These are phyloP conservation scores for Anolis apletophallus DNA, from an alignment of 2,797 vertebrate species.

Conservation along the genomic window DNA sequence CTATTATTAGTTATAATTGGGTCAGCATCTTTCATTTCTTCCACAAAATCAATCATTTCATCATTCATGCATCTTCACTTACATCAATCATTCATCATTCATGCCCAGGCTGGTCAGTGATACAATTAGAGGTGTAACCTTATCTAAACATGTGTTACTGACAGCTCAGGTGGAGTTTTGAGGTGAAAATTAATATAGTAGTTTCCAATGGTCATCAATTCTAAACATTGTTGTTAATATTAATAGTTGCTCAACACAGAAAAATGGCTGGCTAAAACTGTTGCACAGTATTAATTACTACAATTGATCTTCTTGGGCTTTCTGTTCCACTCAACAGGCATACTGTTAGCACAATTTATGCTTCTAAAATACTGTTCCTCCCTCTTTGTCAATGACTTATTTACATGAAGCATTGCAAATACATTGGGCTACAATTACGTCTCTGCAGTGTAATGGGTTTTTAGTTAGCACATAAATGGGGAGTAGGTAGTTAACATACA, in stretches of 20 bases:
- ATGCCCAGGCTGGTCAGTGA: background rate
- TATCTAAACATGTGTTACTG: background rate
- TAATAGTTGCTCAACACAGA: background rate
- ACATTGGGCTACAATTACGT: slow-evolving; percentile 5
- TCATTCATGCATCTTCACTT: background rate
- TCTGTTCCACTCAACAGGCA: slow-evolving; percentile 11
- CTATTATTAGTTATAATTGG: too few species aligned
- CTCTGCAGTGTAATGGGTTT: slow-evolving; percentile 6
- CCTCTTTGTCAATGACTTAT: slow-evolving; percentile 35
- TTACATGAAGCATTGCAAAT: slow-evolving; percentile 33
- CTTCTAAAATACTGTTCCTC: slow-evolving; percentile 15
- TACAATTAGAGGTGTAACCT: background rate
- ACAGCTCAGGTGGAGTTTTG: background rate
- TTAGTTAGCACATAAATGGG: slow-evolving; percentile 27
- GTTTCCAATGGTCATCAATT: background rate
- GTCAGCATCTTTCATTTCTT: too few species aligned
- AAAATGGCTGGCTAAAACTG: slow-evolving; percentile 10
- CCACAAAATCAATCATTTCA: too few species aligned
- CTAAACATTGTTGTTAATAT: slow-evolving; percentile 26
- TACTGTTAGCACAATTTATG: background rate
- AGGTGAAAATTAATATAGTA: background rate
- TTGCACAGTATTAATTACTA: slow-evolving; percentile 37
- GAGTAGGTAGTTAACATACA: background rate
- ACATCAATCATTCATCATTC: background rate
- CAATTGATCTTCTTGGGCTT: slow-evolving; percentile 29